phyloP scores from a whole-genome alignment of 2,888 invertebrate genomes.

The Acanthosoma haemorrhoidale region DNA sequence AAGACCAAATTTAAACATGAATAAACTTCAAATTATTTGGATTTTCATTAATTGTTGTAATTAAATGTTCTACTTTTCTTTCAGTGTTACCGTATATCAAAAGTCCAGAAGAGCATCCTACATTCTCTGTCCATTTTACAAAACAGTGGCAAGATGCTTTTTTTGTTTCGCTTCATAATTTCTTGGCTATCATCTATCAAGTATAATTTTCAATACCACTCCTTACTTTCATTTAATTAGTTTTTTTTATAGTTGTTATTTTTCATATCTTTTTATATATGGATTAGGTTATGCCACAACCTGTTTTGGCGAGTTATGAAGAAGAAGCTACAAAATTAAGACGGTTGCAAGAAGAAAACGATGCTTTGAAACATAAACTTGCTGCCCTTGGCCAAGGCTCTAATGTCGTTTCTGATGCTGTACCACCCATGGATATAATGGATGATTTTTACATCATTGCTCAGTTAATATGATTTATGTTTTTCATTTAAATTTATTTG shows the following conservation, averaged over 20 bases:
- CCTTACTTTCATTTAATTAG: not conserved
- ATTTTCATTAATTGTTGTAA: not conserved
- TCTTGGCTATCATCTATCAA: constrained; percentile 81
- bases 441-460: constrained; percentile 90
- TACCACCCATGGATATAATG: constrained; percentile 72
- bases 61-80: not conserved
- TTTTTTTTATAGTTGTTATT: not conserved
- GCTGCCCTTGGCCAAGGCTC: constrained; percentile 50
- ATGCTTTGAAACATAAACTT: constrained; percentile 58
- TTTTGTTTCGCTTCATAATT: constrained; percentile 83
- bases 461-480: constrained; percentile 52
- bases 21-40: not conserved
- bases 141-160: constrained; percentile 94
- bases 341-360: constrained; percentile 78
- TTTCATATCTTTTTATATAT: not conserved
- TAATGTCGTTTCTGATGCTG: constrained; percentile 49
- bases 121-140: constrained; percentile 82
- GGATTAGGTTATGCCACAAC: constrained; percentile 72
- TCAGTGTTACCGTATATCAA: constrained; percentile 85
- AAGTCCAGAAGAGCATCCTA: constrained; percentile 84
- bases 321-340: constrained; percentile 75
- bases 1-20: not conserved
- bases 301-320: constrained; percentile 78
- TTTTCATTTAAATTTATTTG: not conserved
- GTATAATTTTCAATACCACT: constrained; percentile 46